Base-by-base conservation (phyloP, 2,113 vertebrate genomes). In the Irena cyanogastra region DNA sequence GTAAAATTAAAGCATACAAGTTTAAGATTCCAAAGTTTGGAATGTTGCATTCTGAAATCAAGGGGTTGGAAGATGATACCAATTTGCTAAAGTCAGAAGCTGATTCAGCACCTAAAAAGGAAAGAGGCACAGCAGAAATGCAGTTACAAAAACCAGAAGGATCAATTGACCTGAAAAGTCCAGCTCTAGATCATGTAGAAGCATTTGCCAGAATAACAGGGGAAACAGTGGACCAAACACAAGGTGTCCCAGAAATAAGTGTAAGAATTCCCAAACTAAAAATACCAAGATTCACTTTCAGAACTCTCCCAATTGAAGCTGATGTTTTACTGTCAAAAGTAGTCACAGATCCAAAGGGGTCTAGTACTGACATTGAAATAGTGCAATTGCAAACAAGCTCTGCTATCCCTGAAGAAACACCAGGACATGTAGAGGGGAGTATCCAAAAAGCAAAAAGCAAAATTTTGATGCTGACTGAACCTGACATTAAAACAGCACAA, bases 201-300 rank as follows among this genome's bases (percentile, higher is more conserved):
- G 1, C 37, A 23, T 86, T 60, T 3, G 16, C 50, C 22, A 94
- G 72, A 61, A 11, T 61, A 22, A 93, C 89, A 7, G 16, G 57
- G 4, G 86, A 95, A 59, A 75, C 21, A 44, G 15, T 31, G 17
- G 54, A 81, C 10, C 94, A 47, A 52, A 56, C 52, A 59, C 70
- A 93, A 64, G 87, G 26, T 94, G 78, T 86, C 21, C 85, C 97
- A 14, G 97, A 97, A 77, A 13, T 95, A 23, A 91, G 24, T 4
- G 85, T 98, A 87, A 97, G 66, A 42, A 97, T 98, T 92, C 97
- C 97, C 44, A 97, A 87, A 49, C 37, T 98, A 15, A 97, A 93
- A 94, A 94, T 97, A 30, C 98, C 98, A 6, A 85, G 85, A 59
- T 98, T 98, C 71, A 94, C 96, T 85, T 94, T 96, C 77, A 90